These are phyloP conservation scores for Acropora yongei DNA, from an alignment of 64 coral and sea anemone species.

Conservation along the genomic window DNA sequence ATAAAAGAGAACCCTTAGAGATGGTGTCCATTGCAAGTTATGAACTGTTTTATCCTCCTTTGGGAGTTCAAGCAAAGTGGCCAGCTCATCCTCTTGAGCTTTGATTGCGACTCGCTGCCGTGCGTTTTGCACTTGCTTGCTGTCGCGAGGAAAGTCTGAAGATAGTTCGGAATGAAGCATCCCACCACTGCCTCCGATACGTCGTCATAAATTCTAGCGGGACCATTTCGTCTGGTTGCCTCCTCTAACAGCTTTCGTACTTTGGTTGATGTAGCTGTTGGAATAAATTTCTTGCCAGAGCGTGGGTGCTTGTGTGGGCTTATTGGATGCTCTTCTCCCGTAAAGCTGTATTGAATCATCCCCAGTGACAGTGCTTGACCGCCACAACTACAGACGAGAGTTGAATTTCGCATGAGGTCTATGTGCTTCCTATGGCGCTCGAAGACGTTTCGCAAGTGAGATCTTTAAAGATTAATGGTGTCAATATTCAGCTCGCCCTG, in stretches of 20 bases:
- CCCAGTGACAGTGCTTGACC: conserved; percentile 2
- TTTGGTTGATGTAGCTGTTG: conserved; percentile 50
- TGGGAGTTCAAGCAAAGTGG: conserved; percentile 5
- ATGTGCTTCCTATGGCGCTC: conserved; percentile 44
- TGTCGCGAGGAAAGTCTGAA: conserved; percentile 46
- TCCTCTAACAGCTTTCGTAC: not conserved
- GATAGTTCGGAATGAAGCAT: conserved; percentile 24
- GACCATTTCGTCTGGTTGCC: conserved; percentile 29
- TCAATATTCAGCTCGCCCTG: not conserved
- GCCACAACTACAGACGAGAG: not conserved
- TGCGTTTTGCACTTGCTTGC: too few relatives aligned
- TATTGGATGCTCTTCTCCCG: too few relatives aligned
- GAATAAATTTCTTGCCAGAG: conserved; percentile 45
- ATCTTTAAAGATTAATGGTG: not conserved
- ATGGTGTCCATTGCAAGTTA: conserved; percentile 7
- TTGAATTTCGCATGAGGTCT: conserved; percentile 38
- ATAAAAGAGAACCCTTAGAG: conserved; percentile 40
- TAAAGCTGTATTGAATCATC: conserved; percentile 5
- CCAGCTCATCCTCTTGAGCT: conserved; percentile 14
- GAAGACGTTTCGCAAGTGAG: conserved; percentile 22
- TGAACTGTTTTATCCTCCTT: not conserved
- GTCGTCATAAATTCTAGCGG: conserved; percentile 47
- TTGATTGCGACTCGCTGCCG: too few relatives aligned
- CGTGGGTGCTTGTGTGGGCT: conserved; percentile 32
- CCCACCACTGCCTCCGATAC: not conserved